phyloP scores from a whole-genome alignment of 2,797 vertebrate genomes.

The Chaenodraco wilsoni region DNA sequence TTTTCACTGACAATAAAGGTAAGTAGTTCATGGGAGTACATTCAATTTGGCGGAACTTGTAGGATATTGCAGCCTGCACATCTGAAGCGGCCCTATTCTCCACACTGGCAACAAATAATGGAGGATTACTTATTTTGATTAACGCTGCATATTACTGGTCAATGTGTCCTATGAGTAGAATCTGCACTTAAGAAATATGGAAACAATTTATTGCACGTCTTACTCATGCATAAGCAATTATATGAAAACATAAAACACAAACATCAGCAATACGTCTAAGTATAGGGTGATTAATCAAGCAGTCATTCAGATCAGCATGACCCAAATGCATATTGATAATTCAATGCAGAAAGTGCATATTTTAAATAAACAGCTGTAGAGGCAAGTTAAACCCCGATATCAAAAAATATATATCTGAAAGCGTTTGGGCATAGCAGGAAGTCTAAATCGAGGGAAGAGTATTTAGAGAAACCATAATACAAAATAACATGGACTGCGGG shows the following conservation, averaged over 20 bases:
- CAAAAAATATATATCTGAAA: constrained; percentile 14
- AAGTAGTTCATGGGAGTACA: constrained; percentile 63
- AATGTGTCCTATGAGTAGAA: constrained; percentile 26
- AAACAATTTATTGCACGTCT: constrained; percentile 54
- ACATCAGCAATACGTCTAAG: constrained; percentile 53
- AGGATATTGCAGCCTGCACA: constrained; percentile 23
- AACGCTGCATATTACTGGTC: constrained; percentile 52
- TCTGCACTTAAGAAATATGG: constrained; percentile 42
- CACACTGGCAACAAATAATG: constrained; percentile 35
- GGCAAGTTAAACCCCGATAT: constrained; percentile 16
- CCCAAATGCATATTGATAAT: constrained; percentile 49
- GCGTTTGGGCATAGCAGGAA: constrained; percentile 19
- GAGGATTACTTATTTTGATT: constrained; percentile 55
- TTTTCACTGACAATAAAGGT: constrained; percentile 60
- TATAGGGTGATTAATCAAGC: constrained; percentile 48
- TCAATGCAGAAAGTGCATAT: constrained; percentile 21
- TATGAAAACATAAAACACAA: constrained; percentile 51
- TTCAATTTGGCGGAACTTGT: constrained; percentile 59
- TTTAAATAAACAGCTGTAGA: constrained; percentile 4
- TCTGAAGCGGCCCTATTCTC: constrained; percentile 15
- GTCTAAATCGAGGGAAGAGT: constrained; percentile 27
- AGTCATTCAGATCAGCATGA: constrained; percentile 36
- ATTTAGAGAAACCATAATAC: constrained; percentile 34
- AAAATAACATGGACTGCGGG: constrained; percentile 36
- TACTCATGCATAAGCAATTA: constrained; percentile 56